Evolutionary conservation across 2,888 invertebrate species (phyloP).

Genomic region (Fabriciana adippe): DNA sequence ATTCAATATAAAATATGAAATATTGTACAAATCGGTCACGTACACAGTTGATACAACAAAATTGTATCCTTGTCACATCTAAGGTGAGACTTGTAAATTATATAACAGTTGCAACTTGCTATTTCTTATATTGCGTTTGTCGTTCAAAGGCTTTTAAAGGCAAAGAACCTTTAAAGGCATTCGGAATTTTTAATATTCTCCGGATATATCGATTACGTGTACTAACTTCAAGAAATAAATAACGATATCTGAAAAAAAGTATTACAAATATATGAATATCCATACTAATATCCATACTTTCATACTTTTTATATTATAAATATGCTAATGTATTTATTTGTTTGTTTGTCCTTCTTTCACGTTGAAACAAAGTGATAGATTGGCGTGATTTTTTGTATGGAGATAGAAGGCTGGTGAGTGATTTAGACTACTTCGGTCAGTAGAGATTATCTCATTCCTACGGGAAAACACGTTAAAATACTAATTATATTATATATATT

Average conservation of each 20-base stretch:
- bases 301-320: no score
- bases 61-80: constrained; percentile 25
- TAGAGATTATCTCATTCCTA: no score
- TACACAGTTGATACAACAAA: constrained; percentile 28
- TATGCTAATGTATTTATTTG: no score
- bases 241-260: background rate
- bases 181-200: constrained; percentile 17
- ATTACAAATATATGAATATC: no score
- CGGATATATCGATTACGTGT: constrained; percentile 11
- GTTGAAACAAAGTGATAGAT: no score
- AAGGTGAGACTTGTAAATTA: constrained; percentile 25
- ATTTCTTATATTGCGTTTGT: constrained; percentile 24
- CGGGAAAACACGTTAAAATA: no score
- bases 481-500: no score
- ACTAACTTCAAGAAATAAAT: background rate
- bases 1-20: constrained; percentile 26
- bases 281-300: no score
- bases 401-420: no score
- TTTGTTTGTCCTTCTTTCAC: no score
- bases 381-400: no score
- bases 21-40: constrained; percentile 27
- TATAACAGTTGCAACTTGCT: constrained; percentile 21
- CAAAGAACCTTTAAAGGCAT: constrained; percentile 16
- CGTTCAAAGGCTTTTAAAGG: constrained; percentile 21
- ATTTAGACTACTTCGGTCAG: no score